Evolutionary conservation across 2,113 vertebrate species (phyloP).

Genomic region (Trogon melanurus): DNA sequence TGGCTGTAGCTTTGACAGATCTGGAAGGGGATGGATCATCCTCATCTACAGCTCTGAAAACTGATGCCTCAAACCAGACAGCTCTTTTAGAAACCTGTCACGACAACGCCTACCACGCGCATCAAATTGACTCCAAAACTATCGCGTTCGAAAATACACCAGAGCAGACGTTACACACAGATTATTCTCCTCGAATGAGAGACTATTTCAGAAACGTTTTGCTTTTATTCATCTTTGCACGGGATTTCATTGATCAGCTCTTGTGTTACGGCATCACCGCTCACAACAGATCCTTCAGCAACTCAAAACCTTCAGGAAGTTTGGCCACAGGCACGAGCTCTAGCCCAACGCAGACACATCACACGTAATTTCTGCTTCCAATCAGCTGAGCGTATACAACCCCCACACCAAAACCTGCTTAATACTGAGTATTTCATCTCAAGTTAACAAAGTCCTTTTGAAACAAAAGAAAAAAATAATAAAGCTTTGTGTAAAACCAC

Average conservation of each 20-base stretch:
- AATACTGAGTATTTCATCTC: not conserved
- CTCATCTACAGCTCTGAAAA: not conserved
- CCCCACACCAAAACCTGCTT: not conserved
- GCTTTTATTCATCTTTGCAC: accelerated
- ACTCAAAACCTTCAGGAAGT: not conserved
- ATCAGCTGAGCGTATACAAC: not conserved
- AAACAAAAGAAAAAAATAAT: not conserved
- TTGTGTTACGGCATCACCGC: accelerated
- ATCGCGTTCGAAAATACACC: not conserved
- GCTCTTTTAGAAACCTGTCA: not conserved
- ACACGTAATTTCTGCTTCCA: not conserved
- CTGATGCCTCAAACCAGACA: not conserved
- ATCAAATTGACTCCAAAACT: not conserved
- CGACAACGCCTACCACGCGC: accelerated
- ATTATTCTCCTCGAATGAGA: not conserved
- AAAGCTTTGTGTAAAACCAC: too few relatives aligned
- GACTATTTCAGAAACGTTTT: not conserved
- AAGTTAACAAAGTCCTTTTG: not conserved
- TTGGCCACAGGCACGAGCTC: not conserved
- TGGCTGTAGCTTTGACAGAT: accelerated
- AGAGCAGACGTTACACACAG: not conserved
- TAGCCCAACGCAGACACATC: not conserved
- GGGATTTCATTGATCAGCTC: not conserved
- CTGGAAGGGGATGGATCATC: not conserved
- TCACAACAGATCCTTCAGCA: not conserved